Evolutionary conservation across 2,113 vertebrate species (phyloP).

Genomic region (Delphinus delphis): DNA sequence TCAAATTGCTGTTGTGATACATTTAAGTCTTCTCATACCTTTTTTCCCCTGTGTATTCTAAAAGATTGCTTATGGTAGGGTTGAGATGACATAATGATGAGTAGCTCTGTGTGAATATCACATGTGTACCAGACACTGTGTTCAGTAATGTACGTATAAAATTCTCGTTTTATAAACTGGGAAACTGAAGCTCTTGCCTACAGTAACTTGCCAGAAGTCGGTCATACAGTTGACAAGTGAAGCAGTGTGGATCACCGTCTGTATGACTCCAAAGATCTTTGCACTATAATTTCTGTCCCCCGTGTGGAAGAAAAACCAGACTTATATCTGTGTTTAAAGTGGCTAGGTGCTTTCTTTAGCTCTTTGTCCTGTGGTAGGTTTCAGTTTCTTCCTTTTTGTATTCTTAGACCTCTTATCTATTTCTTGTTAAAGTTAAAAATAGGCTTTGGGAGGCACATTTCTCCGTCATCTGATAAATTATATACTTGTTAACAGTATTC

Average conservation of each 20-base stretch:
- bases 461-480: neutral
- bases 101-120: neutral
- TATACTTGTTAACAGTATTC: neutral
- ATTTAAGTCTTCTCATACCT: neutral
- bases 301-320: neutral
- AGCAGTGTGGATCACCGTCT: neutral
- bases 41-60: neutral
- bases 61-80: neutral
- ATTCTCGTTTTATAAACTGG: neutral
- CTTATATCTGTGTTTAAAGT: neutral
- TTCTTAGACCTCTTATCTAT: neutral
- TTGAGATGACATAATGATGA: neutral
- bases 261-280: neutral
- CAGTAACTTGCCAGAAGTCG: neutral
- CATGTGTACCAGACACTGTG: neutral
- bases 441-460: neutral
- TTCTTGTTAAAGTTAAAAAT: neutral
- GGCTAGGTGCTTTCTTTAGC: neutral
- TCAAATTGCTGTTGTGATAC: neutral
- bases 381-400: neutral
- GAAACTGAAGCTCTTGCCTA: neutral
- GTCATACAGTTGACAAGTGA: neutral
- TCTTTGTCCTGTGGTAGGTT: neutral
- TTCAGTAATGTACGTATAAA: neutral
- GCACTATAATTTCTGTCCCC: neutral